Evolutionary conservation across 2,888 invertebrate genomes (phyloP), one percentile per base, ranked within the genome.

Genomic region (Coelopa pilipes): DNA sequence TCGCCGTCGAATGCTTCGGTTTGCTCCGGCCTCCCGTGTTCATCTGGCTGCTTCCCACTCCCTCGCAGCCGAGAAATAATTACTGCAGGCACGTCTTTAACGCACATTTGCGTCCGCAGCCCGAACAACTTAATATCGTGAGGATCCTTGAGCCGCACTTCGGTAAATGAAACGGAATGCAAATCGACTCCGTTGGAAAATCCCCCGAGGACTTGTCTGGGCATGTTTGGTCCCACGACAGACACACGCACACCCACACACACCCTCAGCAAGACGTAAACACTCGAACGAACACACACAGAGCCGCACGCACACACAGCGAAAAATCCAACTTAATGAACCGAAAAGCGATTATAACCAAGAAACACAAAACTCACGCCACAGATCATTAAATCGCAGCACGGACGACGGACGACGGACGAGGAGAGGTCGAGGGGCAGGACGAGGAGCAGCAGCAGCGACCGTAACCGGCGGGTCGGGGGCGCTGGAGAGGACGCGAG

Each of bases 331-430:
- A 78, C 65, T 76, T 78, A 79, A 78, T 79, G 79, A 79, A 78
- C 76, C 76, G 78, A 76, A 78, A 78, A 78, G 78, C 76, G 78
- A 78, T 79, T 79, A 78, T 78, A 75, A 76, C 77, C 74, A 75
- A 76, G 76, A 76, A 77, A 75, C 75, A 77, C 71, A 76, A 76
- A 76, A 76, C 76, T 77, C 76, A 78, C 75, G 78, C 75, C 76
- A 75, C 76, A 78, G 75, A 79, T 79, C 79, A 79, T 79, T 77
- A 78, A 79, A 76, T 78, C 77, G 75, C 70, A 76, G n/a, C n/a
- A n/a, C n/a, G n/a, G n/a, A 72, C 72, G 70, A 70, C 13, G 15
- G 15, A 72, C 49, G 17, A 69, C 46, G 21, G 24, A 62, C 50
- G n/a, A 62, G 11, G 62, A 53, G 62, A 53, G 9, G 74, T 66